Evolutionary conservation across 2,797 vertebrate genomes (phyloP), one percentile per base, ranked within the genome.

Genomic region (Myotis planiceps): DNA sequence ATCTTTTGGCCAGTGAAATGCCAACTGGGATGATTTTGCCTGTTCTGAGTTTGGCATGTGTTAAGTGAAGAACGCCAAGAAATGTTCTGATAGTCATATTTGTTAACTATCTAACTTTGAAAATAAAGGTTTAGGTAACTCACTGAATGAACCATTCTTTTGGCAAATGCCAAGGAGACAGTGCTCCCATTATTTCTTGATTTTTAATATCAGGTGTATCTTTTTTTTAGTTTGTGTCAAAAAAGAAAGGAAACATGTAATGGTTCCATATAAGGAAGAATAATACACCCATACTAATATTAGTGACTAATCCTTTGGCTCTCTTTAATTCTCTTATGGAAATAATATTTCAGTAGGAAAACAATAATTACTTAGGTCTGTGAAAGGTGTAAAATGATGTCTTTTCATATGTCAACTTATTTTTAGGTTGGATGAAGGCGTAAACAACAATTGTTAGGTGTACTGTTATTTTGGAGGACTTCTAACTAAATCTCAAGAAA

Each of bases 31-130:
- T 92, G 84, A 96, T 88, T 45, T 92, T 94, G 49, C 76, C 90
- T 90, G 32, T 97, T 92, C 91, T 87, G 75, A 74, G 83, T 88
- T 95, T 96, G 89, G 58, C 63, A 45, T 58, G 42, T 82, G 27
- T 91, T 72, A 45, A 84, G 49, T 93, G 19, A 88, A 97, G 82
- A n/a, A 47, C 80, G 84, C 81, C 94, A 76, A 51, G 90, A 87
- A 96, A 53, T 89, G 60, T 87, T 92, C 71, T 87, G 76, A 65
- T 83, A n/a, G 49, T 89, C 55, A 16, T 65, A 53, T 81, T 92
- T 95, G 88, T 86, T 87, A 96, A 63, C 85, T 90, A n/a, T 94
- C 55, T 92, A 15, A 13, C 42, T 95, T 89, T 60, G 79, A 92
- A 94, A 97, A 76, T 90, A 78, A 92, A 85, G 45, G 10, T 89